Base-by-base conservation (phyloP, 2,113 vertebrate genomes). In the Rana temporaria region DNA sequence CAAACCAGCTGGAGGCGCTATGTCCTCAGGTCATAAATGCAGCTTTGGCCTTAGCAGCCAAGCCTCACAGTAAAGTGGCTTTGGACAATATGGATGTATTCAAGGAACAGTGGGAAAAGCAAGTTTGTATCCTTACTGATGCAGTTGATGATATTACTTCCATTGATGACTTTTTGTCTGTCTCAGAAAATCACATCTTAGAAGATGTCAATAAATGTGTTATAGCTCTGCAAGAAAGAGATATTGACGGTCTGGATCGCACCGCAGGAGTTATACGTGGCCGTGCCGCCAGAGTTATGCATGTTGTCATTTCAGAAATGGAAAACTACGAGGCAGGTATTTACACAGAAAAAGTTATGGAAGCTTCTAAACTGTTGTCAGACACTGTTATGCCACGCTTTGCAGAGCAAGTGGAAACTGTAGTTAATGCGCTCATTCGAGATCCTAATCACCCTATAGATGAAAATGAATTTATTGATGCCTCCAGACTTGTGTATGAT, bases 171-270 rank as follows among this genome's bases (percentile, higher is more conserved):
- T 99, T 99, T 91, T 92, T 99, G 88, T 96, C 95, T 84, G 96
- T 99, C 16, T 99, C 92, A 97, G 98, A 99, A 90, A 99, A 99
- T 75, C 98, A 99, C 89, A 99, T 99, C 91, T 90, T 99, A 79
- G 98, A 99, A 92, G 98, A 99, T 77, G 98, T 99, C 84, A 99
- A 99, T 87, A 99, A 99, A 88, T 99, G 98, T 30, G 98, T 99
- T 86, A 99, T 99, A 64, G 98, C 98, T 84, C 96, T 99, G 52
- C 98, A 99, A 91, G 98, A 99, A 84, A 98, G 98, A 66, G 98
- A 99, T 17, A 97, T 99, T 6, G 98, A 99, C 42, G 98, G 97
- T 12, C 91, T 99, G 86, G 98, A 99, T 87, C 98, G 98, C 86
- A 99, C 98, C 0, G 98, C 98, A 3, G 98, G 98, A 0, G 98